Evolutionary conservation across 1,140 invertebrate genomes (phyloP), one percentile per base, ranked within the genome.

Genomic region (Pachypsylla venusta): DNA sequence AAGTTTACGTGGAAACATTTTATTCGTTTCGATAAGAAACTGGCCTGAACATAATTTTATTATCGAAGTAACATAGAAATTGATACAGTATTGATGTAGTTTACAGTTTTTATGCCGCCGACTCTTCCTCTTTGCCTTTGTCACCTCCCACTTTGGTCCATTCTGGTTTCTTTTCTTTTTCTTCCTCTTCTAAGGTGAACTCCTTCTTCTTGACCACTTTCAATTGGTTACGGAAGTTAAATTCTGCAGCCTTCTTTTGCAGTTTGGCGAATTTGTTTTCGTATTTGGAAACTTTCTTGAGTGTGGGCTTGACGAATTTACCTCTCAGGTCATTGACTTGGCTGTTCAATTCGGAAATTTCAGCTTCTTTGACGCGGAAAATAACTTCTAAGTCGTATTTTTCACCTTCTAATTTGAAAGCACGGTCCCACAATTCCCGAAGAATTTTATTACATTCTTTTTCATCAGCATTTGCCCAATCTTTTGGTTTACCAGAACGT

Each of bases 211-310:
- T 95, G 67, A 97, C 91, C 69, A 92, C 88, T 78, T 98, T 98
- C 70, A 99, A 82, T 76, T 96, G 93, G 75, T 93, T 93, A 77
- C 94, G 87, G 92, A 98, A 98, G 82, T 97, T 96, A 77, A 95
- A 93, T 76, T 96, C 92, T 66, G 91, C 88, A 56, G 89, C 89
- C 79, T 94, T 93, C 85, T 94, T 96, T 77, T 96, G 89, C 61
- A 94, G 82, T 75, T 93, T 94, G 73, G 89, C 89, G 76, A 95
- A 94, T 81, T 98, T 98, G 82, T 95, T 95, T 78, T 98, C 95
- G 77, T 98, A 98, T 82, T 98, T 98, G 75, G 95, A 98, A 55
- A 99, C 94, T 81, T 99, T 99, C 79, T 98, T 98, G 71, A 99
- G 77, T 64, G 95, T 89, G 70, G 96, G 96, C 77, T 99, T 99